Evolutionary conservation across 64 coral and sea anemone species (phyloP).

Genomic region (Astreopora myriophthalma): DNA sequence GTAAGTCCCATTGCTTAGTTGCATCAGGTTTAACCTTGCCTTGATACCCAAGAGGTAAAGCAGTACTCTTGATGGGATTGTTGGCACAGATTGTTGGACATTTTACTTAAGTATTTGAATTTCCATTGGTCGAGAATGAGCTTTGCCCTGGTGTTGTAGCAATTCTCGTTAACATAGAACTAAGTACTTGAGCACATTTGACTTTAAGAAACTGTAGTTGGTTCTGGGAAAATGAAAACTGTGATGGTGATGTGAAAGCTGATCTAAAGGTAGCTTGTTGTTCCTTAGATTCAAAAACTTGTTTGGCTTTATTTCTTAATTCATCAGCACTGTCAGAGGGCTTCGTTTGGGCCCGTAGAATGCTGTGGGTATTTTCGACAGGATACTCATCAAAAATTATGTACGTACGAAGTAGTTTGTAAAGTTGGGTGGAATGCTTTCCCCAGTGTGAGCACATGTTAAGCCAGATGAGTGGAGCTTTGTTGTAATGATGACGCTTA

Average conservation of each 20-base stretch:
- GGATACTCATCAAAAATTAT: constrained; percentile 54
- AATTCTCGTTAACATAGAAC: not conserved
- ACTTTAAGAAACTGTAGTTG: not conserved
- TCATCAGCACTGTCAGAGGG: constrained; percentile 26
- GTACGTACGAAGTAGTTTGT: not conserved
- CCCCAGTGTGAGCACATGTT: constrained; percentile 28
- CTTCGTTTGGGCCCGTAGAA: constrained; percentile 4
- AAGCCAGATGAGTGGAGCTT: constrained; percentile 39
- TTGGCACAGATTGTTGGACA: not conserved
- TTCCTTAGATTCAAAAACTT: constrained; percentile 34
- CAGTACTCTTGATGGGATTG: not conserved
- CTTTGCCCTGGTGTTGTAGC: not conserved
- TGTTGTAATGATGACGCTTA: constrained; percentile 37
- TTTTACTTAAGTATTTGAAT: not conserved
- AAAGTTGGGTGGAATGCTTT: not conserved
- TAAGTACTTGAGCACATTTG: not conserved
- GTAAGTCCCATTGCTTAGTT: not conserved
- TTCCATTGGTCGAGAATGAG: not conserved
- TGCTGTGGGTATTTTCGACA: constrained; percentile 59
- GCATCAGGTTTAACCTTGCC: not conserved
- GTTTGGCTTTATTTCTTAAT: constrained; percentile 53
- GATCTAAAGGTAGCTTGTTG: not conserved
- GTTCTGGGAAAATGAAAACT: not conserved
- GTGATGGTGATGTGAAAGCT: not conserved
- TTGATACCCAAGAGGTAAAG: constrained; percentile 1